These are phyloP conservation scores for Dorcus hopei DNA, from an alignment of 2,888 invertebrate species.

Conservation along the genomic window DNA sequence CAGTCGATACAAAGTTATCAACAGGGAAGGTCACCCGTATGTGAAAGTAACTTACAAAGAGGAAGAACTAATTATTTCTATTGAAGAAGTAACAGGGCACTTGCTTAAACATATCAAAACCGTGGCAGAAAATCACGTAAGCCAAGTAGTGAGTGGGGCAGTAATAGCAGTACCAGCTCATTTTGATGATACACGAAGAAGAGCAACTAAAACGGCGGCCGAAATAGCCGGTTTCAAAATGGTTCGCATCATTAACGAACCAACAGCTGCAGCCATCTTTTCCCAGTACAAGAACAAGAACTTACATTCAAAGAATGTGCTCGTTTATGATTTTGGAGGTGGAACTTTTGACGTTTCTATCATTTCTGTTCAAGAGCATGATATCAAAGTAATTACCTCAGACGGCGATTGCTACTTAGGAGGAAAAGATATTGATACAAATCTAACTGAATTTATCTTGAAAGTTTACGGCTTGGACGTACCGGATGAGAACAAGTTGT, in stretches of 20 bases:
- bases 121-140: constrained; percentile 20
- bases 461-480: constrained; percentile 15
- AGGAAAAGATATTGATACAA: constrained; percentile 31
- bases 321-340: constrained; percentile 26
- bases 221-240: constrained; percentile 28
- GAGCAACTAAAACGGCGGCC: constrained; percentile 1
- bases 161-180: constrained; percentile 35
- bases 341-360: constrained; percentile 34
- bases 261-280: constrained; percentile 32
- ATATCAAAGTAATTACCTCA: constrained; percentile 24
- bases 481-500: constrained; percentile 13
- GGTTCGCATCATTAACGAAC: constrained; percentile 28
- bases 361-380: constrained; percentile 14
- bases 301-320: constrained; percentile 12
- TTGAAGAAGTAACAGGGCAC: constrained; percentile 26
- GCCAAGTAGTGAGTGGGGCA: constrained; percentile 21
- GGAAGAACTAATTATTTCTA: constrained; percentile 15
- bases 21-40: constrained; percentile 21
- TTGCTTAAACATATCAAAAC: constrained; percentile 24
- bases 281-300: constrained; percentile 21
- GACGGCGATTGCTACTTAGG: constrained; percentile 33
- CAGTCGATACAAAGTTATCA: constrained; percentile 26
- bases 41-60: constrained; percentile 16
- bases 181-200: constrained; percentile 30
- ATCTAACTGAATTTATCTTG: constrained; percentile 23